A percentile compares a stretch with the other conserved stretches of the same genome.
Conservation (phyloP, 37 sponge, comb jelly and placozoan species). For the Ianthella basta region DNA sequence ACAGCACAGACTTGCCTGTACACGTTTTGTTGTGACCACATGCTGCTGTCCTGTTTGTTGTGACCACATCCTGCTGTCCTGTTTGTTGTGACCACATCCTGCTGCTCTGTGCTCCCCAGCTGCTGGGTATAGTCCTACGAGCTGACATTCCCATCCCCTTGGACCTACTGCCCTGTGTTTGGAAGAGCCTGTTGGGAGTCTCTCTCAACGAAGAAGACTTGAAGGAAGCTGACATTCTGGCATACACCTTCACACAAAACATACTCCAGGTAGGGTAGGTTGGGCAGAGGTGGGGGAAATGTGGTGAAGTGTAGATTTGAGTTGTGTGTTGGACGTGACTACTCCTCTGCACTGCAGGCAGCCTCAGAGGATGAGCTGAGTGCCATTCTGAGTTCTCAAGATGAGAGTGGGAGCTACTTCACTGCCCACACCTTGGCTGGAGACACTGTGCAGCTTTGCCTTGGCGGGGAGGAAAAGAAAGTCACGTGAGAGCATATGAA, state of each 20-base stretch:
- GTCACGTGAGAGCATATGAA: constrained; percentile 59
- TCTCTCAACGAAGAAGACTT: constrained; percentile 66
- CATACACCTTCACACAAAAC: constrained; percentile 75
- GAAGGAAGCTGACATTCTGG: constrained; percentile 84
- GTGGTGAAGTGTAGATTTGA: not conserved
- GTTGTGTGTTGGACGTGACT: not conserved
- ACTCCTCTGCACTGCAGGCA: not conserved
- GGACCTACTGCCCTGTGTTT: constrained; percentile 90
- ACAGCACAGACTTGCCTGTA: too few species aligned
- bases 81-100: not conserved
- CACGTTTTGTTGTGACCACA: too few species aligned
- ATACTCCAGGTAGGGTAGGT: constrained; percentile 51
- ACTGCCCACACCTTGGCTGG: constrained; percentile 3
- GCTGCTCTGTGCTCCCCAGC: constrained; percentile 35
- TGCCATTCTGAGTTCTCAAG: constrained; percentile 27
- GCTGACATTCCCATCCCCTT: constrained; percentile 92
- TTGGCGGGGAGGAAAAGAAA: constrained; percentile 46
- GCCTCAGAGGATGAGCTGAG: not conserved
- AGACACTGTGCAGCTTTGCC: constrained; percentile 58
- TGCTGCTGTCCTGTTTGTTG: too few species aligned
- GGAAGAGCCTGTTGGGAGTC: constrained; percentile 83
- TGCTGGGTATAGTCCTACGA: constrained; percentile 89
- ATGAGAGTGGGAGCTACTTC: constrained; percentile 16
- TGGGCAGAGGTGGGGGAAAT: not conserved
- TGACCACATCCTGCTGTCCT: too few species aligned